These are phyloP conservation scores for Epiblema foenella DNA, from an alignment of 2,888 invertebrate genomes.

Conservation along the genomic window DNA sequence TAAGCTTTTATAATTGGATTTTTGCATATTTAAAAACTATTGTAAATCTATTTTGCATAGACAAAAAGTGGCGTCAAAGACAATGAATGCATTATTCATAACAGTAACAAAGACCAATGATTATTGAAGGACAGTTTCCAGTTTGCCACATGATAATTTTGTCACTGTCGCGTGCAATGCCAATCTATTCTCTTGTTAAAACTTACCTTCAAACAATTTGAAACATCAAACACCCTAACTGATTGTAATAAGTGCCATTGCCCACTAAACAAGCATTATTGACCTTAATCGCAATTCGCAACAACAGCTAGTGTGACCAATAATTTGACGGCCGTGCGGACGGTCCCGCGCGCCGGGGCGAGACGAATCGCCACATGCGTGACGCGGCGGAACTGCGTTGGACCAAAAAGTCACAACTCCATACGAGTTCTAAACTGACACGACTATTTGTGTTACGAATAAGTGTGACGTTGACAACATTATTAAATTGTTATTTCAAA, in stretches of 20 bases:
- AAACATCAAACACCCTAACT: too few relatives aligned
- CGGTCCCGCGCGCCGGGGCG: constrained; percentile 51
- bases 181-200: neutral
- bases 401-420: neutral
- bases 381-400: constrained; percentile 3
- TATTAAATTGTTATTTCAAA: constrained; percentile 36
- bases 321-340: constrained; percentile 53
- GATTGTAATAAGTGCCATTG: neutral
- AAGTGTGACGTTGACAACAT: constrained; percentile 17
- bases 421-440: neutral
- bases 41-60: neutral
- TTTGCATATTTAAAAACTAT: neutral
- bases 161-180: too few relatives aligned
- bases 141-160: too few relatives aligned
- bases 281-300: neutral
- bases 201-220: neutral
- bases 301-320: constrained; percentile 55
- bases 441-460: neutral
- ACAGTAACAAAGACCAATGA: too few relatives aligned
- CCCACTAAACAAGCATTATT: neutral
- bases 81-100: too few relatives aligned
- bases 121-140: too few relatives aligned
- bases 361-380: constrained; percentile 53
- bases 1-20: constrained; percentile 2
- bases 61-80: too few relatives aligned